phyloP scores from a whole-genome alignment of 2,797 vertebrate species.

The Pteronotus mesoamericanus region DNA sequence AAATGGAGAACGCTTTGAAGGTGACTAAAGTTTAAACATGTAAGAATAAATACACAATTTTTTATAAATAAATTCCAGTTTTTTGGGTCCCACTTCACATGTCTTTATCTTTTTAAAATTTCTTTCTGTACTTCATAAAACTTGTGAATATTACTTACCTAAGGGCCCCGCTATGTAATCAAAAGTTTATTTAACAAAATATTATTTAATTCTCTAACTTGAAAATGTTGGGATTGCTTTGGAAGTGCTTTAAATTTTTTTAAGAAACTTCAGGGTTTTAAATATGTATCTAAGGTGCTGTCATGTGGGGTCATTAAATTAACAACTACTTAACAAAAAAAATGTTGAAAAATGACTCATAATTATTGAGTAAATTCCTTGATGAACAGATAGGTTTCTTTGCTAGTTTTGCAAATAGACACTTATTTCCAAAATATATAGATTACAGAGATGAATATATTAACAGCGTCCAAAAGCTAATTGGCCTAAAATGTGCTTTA shows the following conservation, averaged over 20 bases:
- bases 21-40: neutral
- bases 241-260: neutral
- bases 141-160: slow-evolving; percentile 62
- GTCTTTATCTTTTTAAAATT: neutral
- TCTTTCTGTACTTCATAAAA: slow-evolving; percentile 39
- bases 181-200: slow-evolving; percentile 61
- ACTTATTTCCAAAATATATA: neutral
- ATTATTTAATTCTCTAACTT: slow-evolving; percentile 65
- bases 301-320: neutral
- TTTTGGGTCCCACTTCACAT: neutral
- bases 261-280: neutral
- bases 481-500: neutral
- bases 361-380: neutral
- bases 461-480: neutral
- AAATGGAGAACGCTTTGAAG: neutral
- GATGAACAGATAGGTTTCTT: neutral
- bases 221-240: slow-evolving; percentile 23
- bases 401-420: neutral
- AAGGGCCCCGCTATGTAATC: slow-evolving; percentile 55
- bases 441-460: neutral
- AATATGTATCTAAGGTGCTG: neutral
- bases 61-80: neutral
- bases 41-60: neutral
- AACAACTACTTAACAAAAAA: neutral
- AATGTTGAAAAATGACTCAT: neutral